A percentile compares a stretch with the other conserved stretches of the same genome.
Conservation (phyloP, 2,888 invertebrate genomes). For the Hirtodrosophila alboralis region DNA sequence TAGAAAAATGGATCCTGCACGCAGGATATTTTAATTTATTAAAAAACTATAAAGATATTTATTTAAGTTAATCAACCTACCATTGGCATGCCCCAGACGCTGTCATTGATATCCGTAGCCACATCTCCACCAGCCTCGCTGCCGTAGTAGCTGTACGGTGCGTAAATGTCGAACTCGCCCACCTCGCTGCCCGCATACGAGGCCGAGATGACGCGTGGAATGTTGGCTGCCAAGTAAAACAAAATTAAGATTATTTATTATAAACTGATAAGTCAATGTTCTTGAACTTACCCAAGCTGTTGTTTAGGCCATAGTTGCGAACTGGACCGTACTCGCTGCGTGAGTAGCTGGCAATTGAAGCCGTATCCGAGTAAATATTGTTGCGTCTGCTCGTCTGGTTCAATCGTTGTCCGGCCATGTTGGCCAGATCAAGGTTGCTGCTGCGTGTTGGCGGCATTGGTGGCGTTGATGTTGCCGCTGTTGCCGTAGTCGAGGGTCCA, state of each 20-base stretch:
- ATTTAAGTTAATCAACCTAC: slow-evolving; percentile 57
- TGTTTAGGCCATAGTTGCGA: slow-evolving; percentile 81
- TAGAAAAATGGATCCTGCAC: too few species aligned
- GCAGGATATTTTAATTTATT: too few species aligned
- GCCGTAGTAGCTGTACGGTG: slow-evolving; percentile 91
- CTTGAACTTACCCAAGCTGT: slow-evolving; percentile 79
- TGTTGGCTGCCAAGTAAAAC: slow-evolving; percentile 76
- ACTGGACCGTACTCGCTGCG: slow-evolving; percentile 83
- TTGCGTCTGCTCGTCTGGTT: slow-evolving; percentile 63
- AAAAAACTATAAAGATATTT: too few species aligned
- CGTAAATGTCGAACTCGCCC: slow-evolving; percentile 92
- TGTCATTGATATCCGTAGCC: slow-evolving; percentile 83
- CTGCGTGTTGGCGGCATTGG: slow-evolving; percentile 80
- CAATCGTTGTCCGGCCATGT: slow-evolving; percentile 64
- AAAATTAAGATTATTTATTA: neutral
- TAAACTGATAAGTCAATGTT: neutral
- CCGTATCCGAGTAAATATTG: slow-evolving; percentile 76
- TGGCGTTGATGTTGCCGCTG: slow-evolving; percentile 63
- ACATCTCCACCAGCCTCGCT: slow-evolving; percentile 85
- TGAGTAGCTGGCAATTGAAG: slow-evolving; percentile 81
- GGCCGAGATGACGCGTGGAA: slow-evolving; percentile 87
- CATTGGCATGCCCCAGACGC: slow-evolving; percentile 83
- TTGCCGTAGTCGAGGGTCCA: slow-evolving; percentile 24
- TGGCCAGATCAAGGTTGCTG: slow-evolving; percentile 65
- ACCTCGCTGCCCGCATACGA: slow-evolving; percentile 93